A percentile compares a stretch with the other conserved stretches of the same genome.
These are phyloP conservation scores for Agrochola macilenta DNA, from an alignment of 2,888 invertebrate genomes.

Conservation along the genomic window DNA sequence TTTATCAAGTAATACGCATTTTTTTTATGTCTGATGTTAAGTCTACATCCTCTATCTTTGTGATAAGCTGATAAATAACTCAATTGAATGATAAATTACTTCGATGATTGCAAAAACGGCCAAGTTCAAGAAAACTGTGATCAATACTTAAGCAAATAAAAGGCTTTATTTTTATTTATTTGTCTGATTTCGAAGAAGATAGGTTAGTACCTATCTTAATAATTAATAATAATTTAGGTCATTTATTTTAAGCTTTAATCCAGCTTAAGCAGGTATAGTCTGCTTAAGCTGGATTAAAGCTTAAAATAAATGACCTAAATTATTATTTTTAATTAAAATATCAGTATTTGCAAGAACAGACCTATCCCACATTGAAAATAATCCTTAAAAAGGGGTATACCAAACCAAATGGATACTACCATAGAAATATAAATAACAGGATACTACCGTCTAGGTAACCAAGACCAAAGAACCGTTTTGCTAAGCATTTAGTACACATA, in stretches of 20 bases:
- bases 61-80: slow-evolving; percentile 25
- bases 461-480: not conserved
- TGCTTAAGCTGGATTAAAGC: not conserved
- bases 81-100: slow-evolving; percentile 17
- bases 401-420: no score
- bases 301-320: not conserved
- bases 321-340: not conserved
- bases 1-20: not conserved
- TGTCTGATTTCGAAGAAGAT: not conserved
- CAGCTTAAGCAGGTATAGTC: no score
- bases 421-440: no score
- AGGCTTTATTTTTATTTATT: not conserved
- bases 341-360: not conserved
- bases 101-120: slow-evolving; percentile 22
- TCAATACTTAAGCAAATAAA: not conserved
- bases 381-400: no score
- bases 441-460: no score
- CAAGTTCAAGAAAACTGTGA: slow-evolving; percentile 46
- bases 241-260: no score
- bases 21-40: not conserved
- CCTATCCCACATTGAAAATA: no score
- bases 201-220: no score
- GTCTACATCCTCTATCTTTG: not conserved
- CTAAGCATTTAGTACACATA: not conserved
- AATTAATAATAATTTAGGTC: no score